Base-by-base conservation (phyloP, 2,888 invertebrate species). In the Flexamia atlantica region DNA sequence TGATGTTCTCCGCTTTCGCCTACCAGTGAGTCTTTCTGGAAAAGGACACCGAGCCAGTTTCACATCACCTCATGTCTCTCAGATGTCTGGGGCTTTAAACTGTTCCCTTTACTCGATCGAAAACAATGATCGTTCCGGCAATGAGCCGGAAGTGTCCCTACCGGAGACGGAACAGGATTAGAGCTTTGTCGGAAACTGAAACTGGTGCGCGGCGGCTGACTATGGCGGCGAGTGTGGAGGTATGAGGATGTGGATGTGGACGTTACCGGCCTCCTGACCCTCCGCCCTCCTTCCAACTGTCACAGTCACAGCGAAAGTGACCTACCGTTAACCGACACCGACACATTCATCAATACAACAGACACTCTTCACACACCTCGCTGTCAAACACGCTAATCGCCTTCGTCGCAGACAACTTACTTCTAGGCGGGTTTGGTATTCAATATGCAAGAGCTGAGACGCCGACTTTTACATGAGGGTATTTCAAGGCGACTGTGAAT, bases 181-280 rank as follows among this genome's bases (percentile, higher is more conserved):
- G 28, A 28, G 14, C 64, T 28, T 64, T 64, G 64, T 28, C 64
- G 64, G 64, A 64, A 64, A 64, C 64, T 64, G 20, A 64, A 64
- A 28, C 64, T 64, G 64, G 64, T 30, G 64, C 64, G 64, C 25
- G 64, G 64, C 14, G 0, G 64, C 64, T 28, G 64, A 12, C 28
- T 28, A 64, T 64, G 64, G 64, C 9, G 3, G 3, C 3, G 64
- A 28, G 64, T 64, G 64, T 64, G 64, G 28, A 64, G 64, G 64
- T 64, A 64, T 64, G 64, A 64, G 57, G 57, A 57, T 57, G 57
- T 57, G 64, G 64, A 64, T 28, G 64, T 64, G 70, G 68, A 68
- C 36, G 70, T 70, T 70, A 70, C 70, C 70, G 70, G 70, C 70
- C 70, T 40, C 14, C 36, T 70, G 70, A 70, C 70, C 70, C 70